Base-by-base conservation (phyloP, 2,797 vertebrate species). In the Pipistrellus pipistrellus region DNA sequence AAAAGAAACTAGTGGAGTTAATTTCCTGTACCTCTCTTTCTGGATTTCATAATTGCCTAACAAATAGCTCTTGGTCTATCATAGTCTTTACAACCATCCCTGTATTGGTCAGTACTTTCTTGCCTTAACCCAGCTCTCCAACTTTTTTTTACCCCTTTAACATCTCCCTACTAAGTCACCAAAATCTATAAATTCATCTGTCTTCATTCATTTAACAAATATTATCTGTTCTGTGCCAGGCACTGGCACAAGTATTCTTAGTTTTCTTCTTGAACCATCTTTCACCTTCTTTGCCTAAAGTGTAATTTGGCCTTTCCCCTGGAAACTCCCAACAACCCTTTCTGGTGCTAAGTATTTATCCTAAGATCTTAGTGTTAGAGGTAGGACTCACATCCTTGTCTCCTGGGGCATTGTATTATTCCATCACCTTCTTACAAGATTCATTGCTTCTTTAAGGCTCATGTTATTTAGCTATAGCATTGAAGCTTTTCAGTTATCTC, bases 311-410 rank as follows among this genome's bases (percentile, higher is more conserved):
- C 38, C n/a, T 91, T 2, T 82, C 7, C 20, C 80, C 44, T 82
- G 62, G 35, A 17, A 86, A 53, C 46, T 94, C 32, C 46, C 53
- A 51, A 2, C 27, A 94, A 0, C 32, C 23, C 46, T 88, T 59
- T 85, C 55, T 68, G n/a, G 59, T 88, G 4, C 20, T 69, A 80
- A 21, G 18, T 92, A 32, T 64, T 78, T 85, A 21, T 93, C 83
- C 44, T 57, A 76, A 64, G 90, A 64, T 27, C 46, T 35, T 38
- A 57, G 17, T 6, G 38, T 75, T 86, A 46, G 32, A 55, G 38
- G 17, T 62, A 38, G 3, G 55, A 62, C 41, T 80, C 41, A 64
- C 44, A 41, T 32, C 53, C 13, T 85, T 62, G 51, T 85, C 88
- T 88, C n/a, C 51, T 55, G 4, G 17, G 27, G 15, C 5, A 6